phyloP scores from a whole-genome alignment of 37 sponge, comb jelly and placozoan genomes.

The Cliona cf. orientalis region DNA sequence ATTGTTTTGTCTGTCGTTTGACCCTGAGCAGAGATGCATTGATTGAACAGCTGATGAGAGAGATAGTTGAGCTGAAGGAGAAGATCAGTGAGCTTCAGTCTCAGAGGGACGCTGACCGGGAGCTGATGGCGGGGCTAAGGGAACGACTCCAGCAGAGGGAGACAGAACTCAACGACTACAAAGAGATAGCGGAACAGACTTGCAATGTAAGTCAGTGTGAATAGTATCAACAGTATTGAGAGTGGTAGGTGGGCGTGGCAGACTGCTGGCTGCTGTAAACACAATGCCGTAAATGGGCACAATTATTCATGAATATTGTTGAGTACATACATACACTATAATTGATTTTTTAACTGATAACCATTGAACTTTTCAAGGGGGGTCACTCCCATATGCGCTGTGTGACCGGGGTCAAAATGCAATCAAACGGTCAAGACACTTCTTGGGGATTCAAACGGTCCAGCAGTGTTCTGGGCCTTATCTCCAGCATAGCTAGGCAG shows the following conservation, averaged over 20 bases:
- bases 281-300: no score
- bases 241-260: neutral
- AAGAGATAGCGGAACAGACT: constrained; percentile 88
- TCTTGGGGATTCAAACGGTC: neutral
- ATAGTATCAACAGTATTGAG: neutral
- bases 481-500: no score
- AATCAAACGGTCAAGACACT: no score
- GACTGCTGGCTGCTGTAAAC: no score
- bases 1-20: no score
- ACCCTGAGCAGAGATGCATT: constrained; percentile 61
- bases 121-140: constrained; percentile 46
- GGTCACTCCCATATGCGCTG: no score
- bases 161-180: constrained; percentile 80
- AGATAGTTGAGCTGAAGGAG: constrained; percentile 87
- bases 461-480: no score
- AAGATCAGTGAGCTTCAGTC: constrained; percentile 59
- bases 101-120: constrained; percentile 41
- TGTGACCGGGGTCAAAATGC: no score
- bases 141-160: constrained; percentile 54
- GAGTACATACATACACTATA: no score
- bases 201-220: constrained; percentile 61
- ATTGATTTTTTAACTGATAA: no score
- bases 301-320: no score
- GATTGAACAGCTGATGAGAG: constrained; percentile 91
- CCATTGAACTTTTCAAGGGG: no score